Conservation (phyloP, 1,140 invertebrate genomes). For the Drosophila pachea region DNA sequence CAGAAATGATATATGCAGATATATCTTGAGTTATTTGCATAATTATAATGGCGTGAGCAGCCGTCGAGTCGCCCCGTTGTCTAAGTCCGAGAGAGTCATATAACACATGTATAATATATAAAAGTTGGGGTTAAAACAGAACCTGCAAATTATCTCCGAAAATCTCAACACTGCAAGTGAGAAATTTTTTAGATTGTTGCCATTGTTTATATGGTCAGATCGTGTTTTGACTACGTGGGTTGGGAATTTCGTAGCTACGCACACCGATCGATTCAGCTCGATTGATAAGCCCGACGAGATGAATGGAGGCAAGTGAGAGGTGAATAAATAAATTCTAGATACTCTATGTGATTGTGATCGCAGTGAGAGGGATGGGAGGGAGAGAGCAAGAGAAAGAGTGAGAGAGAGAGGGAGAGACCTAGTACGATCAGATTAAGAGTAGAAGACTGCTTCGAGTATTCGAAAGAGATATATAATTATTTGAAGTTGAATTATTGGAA, state of each 20-base stretch:
- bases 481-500: too few species aligned
- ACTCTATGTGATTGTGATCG: background rate
- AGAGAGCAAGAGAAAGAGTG: too few species aligned
- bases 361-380: too few species aligned
- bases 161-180: constrained; percentile 44
- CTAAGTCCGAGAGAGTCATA: constrained; percentile 26
- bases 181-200: constrained; percentile 36
- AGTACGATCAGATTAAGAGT: too few species aligned
- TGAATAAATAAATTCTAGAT: background rate
- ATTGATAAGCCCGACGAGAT: constrained; percentile 36
- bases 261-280: constrained; percentile 57
- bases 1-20: constrained; percentile 58
- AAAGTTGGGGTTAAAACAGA: constrained; percentile 21
- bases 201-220: constrained; percentile 28
- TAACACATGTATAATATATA: background rate
- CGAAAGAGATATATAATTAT: too few species aligned
- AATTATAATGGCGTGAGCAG: constrained; percentile 63
- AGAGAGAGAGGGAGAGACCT: too few species aligned
- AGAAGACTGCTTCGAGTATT: too few species aligned
- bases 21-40: constrained; percentile 59
- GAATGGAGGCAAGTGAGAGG: background rate
- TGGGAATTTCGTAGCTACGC: constrained; percentile 40
- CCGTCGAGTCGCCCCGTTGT: constrained; percentile 51
- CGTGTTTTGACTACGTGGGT: constrained; percentile 25
- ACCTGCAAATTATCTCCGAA: constrained; percentile 31